Evolutionary conservation across 2,888 invertebrate genomes (phyloP).

Genomic region (Drosophila macrospina): DNA sequence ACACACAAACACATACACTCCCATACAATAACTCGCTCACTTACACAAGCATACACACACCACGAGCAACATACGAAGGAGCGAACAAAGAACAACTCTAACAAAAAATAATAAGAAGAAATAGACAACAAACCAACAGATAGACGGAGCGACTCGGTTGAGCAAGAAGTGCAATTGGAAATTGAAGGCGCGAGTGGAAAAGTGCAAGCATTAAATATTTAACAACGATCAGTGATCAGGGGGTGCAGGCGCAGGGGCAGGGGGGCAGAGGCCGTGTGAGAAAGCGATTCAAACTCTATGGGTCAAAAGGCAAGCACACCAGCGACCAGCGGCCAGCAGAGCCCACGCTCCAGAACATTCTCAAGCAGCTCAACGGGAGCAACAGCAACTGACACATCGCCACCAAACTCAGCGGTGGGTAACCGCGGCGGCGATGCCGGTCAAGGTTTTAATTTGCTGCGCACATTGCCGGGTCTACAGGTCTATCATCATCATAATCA

Average conservation of each 20-base stretch:
- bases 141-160: slow-evolving; percentile 3
- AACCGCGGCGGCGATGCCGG: slow-evolving; percentile 63
- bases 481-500: slow-evolving; percentile 84
- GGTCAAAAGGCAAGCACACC: slow-evolving; percentile 95
- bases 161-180: slow-evolving; percentile 14
- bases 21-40: not conserved
- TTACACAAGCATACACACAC: slow-evolving; percentile 3
- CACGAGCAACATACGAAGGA: slow-evolving; percentile 36
- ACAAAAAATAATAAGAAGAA: slow-evolving; percentile 26
- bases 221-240: slow-evolving; percentile 6
- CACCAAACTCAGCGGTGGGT: slow-evolving; percentile 47
- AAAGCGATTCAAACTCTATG: slow-evolving; percentile 86
- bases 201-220: slow-evolving; percentile 10
- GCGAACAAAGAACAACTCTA: slow-evolving; percentile 55
- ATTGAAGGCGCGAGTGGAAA: not conserved
- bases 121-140: slow-evolving; percentile 11
- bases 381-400: slow-evolving; percentile 53
- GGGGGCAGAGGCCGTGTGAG: slow-evolving; percentile 11
- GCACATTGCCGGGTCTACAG: slow-evolving; percentile 90
- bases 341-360: slow-evolving; percentile 91
- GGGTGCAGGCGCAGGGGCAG: not conserved
- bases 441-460: slow-evolving; percentile 89
- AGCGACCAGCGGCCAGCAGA: slow-evolving; percentile 88
- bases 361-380: slow-evolving; percentile 88
- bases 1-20: slow-evolving; percentile 2